phyloP scores from a whole-genome alignment of 2,888 invertebrate genomes.

The Platynereis dumerilii region DNA sequence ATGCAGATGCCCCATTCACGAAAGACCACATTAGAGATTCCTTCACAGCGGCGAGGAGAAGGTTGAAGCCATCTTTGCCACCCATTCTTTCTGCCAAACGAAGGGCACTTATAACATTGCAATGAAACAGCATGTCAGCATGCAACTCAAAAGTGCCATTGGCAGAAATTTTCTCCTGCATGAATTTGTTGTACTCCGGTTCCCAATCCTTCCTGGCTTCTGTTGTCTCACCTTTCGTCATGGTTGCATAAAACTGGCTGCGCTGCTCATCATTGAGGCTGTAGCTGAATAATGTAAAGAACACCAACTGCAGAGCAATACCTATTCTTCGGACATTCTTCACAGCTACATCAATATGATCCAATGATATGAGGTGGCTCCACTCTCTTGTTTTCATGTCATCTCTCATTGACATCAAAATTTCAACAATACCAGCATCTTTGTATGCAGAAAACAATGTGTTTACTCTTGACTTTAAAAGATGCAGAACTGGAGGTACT shows the following conservation, averaged over 20 bases:
- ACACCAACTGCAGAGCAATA: constrained; percentile 9
- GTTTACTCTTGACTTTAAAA: neutral
- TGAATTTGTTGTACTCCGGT: neutral
- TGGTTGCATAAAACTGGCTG: too few species aligned
- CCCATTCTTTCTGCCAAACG: constrained; percentile 32
- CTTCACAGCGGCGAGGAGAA: constrained; percentile 34
- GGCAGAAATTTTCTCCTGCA: neutral
- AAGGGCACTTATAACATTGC: constrained; percentile 34
- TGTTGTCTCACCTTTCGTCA: neutral
- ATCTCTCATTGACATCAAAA: constrained; percentile 4
- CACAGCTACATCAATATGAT: constrained; percentile 1
- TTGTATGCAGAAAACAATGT: neutral
- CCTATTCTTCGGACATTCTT: constrained; percentile 10
- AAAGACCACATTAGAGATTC: constrained; percentile 7
- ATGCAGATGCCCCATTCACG: constrained; percentile 34
- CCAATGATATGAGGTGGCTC: neutral
- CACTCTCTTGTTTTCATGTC: neutral
- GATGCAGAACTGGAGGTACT: neutral
- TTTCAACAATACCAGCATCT: neutral
- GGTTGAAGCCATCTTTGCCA: constrained; percentile 28
- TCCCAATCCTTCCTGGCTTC: neutral
- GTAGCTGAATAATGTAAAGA: neutral
- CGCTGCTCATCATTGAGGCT: neutral
- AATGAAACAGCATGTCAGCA: constrained; percentile 34
- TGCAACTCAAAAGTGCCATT: constrained; percentile 31